Percentiles rank a stretch among this genome's conserved stretches.
phyloP scores from a whole-genome alignment of 1,140 invertebrate genomes.

The Habropoda laboriosa region DNA sequence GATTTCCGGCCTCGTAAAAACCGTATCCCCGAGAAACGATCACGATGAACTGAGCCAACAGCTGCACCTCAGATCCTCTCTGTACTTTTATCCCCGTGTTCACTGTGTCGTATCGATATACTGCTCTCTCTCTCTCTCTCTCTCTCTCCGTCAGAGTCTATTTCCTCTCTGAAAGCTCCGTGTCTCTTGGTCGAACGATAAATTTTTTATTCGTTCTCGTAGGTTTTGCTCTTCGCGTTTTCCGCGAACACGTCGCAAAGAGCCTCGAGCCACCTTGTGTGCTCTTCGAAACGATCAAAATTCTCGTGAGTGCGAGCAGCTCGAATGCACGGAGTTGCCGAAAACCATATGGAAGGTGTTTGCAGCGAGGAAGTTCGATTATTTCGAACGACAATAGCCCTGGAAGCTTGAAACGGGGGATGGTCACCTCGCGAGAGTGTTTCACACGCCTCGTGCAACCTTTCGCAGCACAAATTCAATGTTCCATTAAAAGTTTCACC shows the following conservation, averaged over 20 bases:
- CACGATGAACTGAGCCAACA: background rate
- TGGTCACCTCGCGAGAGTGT: no score
- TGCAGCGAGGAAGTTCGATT: background rate
- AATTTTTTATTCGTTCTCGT: no score
- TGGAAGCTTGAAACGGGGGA: no score
- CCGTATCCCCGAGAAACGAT: background rate
- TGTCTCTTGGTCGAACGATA: no score
- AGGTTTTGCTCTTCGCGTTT: no score
- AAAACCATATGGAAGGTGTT: background rate
- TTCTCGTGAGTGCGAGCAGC: background rate
- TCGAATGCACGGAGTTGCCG: background rate
- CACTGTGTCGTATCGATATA: no score
- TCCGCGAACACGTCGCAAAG: background rate
- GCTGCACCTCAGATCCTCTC: no score
- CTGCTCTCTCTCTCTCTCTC: no score
- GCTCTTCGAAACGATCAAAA: background rate
- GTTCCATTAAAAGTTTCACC: conserved; percentile 6
- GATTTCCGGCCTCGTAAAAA: background rate
- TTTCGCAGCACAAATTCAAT: background rate
- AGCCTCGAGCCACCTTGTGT: no score
- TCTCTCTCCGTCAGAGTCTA: no score
- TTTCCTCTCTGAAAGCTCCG: no score
- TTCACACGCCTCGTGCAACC: no score
- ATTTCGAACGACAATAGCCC: background rate
- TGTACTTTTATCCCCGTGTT: background rate